Base-by-base conservation (phyloP, 2,797 vertebrate genomes). In the Dipus sagitta region DNA sequence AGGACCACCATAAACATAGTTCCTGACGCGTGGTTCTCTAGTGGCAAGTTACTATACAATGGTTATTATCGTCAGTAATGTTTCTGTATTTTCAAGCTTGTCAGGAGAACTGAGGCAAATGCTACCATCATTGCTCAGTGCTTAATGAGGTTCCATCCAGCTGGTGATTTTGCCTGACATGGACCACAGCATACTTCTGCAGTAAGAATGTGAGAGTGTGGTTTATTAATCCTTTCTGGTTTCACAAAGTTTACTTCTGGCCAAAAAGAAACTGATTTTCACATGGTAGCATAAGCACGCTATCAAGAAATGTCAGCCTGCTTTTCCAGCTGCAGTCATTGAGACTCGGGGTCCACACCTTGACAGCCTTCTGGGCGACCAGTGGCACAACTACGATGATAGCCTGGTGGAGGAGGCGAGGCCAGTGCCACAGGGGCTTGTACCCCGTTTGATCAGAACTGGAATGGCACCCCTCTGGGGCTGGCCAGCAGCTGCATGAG, bases 381-480 rank as follows among this genome's bases (percentile, higher is more conserved):
- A 96, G 94, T 99, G 99, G 99, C 47, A 47, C 99, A 98, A 98
- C 96, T 99, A 99, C 0, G 99, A 99, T 0, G 99, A 99, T 98
- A 99, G 98, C 98, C 98, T 97, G 0, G 99, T 99, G 8, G 99
- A 99, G 99, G 99, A 88, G 98, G 98, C 0, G 98, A 99, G 92
- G 97, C 99, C 30, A 98, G 98, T 70, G 99, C 99, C 67, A 98
- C 60, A 98, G 98, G 77, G 99, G 98, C 99, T 91, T 99, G 99
- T 97, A 99, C 99, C 94, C 98, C 99, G 26, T 99, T 99, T 97
- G 99, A 99, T 98, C 99, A 99, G 98, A 98, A 99, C 90, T 98
- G 99, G 10, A 98, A 98, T 72, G 96, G 97, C 90, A 98, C 98
- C 96, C 99, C 99, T 24, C 96, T 97, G 0, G 99, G 98, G 98